A percentile compares a stretch with the other conserved stretches of the same genome.
Evolutionary conservation across 2,797 vertebrate species (phyloP).

Genomic region (Sebastes kiyomatsui): DNA sequence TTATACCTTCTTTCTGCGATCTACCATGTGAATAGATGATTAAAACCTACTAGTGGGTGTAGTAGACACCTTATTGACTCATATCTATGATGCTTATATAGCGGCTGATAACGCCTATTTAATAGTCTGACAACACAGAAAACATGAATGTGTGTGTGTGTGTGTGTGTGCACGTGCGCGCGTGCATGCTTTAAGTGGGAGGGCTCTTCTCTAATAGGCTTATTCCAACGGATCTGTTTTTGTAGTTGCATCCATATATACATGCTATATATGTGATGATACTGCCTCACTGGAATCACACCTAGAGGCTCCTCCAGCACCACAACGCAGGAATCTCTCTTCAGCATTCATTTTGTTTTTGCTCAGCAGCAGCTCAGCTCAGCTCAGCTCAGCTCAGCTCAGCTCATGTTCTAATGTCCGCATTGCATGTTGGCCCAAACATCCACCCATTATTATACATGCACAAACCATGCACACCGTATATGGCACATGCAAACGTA

Average conservation of each 20-base stretch:
- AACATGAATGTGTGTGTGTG: too few relatives aligned
- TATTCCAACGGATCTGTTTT: conserved; percentile 11
- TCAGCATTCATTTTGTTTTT: conserved; percentile 38
- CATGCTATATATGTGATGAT: conserved; percentile 15
- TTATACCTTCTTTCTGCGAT: too few relatives aligned
- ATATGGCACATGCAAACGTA: conserved; percentile 46
- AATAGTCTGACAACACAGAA: too few relatives aligned
- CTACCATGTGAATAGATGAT: too few relatives aligned
- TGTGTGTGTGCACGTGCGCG: not conserved
- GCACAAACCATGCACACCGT: conserved; percentile 29
- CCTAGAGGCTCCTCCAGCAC: not conserved
- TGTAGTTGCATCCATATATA: conserved; percentile 10
- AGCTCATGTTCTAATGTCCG: conserved; percentile 56
- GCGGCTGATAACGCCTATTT: too few relatives aligned
- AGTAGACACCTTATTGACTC: too few relatives aligned
- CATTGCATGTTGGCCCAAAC: conserved; percentile 66
- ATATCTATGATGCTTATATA: too few relatives aligned
- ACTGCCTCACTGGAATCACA: not conserved
- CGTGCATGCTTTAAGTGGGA: not conserved
- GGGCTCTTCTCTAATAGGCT: conserved; percentile 34
- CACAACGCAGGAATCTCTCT: not conserved
- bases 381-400: conserved; percentile 43
- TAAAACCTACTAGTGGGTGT: too few relatives aligned
- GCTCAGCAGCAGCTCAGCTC: conserved; percentile 55
- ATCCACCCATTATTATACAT: conserved; percentile 29